Conservation (phyloP, 2,888 invertebrate genomes). For the Diaprepes abbreviatus region DNA sequence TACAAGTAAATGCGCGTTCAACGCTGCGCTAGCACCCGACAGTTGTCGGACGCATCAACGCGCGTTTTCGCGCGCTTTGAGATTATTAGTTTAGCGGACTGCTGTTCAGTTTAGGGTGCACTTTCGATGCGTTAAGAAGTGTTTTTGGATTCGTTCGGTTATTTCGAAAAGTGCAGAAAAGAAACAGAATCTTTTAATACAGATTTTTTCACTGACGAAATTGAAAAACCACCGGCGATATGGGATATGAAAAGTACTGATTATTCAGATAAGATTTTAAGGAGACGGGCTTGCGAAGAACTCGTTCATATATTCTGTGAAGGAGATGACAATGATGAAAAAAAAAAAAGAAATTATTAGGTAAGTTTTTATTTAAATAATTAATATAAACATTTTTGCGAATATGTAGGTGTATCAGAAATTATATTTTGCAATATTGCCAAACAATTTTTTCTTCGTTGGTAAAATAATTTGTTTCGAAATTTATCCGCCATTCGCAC, state of each 20-base stretch:
- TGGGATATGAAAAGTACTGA: neutral
- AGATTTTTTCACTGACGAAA: neutral
- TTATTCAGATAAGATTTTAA: neutral
- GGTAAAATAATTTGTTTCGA: neutral
- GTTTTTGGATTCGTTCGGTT: too few relatives aligned
- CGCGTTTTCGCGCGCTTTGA: too few relatives aligned
- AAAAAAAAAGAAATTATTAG: too few relatives aligned
- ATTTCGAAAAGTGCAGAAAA: too few relatives aligned
- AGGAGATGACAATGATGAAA: neutral
- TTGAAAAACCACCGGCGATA: neutral
- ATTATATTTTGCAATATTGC: neutral
- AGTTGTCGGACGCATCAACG: too few relatives aligned
- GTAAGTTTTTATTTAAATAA: too few relatives aligned
- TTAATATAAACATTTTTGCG: neutral
- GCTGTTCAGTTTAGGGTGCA: too few relatives aligned
- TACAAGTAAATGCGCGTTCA: too few relatives aligned
- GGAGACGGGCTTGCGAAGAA: neutral
- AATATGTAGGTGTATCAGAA: neutral
- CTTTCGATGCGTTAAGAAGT: too few relatives aligned
- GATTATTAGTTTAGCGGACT: too few relatives aligned
- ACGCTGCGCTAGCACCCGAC: too few relatives aligned
- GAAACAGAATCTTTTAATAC: too few relatives aligned
- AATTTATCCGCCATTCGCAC: neutral
- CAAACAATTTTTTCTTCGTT: neutral
- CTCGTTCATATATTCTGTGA: neutral